A percentile compares a stretch with the other conserved stretches of the same genome.
Evolutionary conservation across 37 sponge, comb jelly and placozoan species (phyloP).

Genomic region (Mnemiopsis leidyi): DNA sequence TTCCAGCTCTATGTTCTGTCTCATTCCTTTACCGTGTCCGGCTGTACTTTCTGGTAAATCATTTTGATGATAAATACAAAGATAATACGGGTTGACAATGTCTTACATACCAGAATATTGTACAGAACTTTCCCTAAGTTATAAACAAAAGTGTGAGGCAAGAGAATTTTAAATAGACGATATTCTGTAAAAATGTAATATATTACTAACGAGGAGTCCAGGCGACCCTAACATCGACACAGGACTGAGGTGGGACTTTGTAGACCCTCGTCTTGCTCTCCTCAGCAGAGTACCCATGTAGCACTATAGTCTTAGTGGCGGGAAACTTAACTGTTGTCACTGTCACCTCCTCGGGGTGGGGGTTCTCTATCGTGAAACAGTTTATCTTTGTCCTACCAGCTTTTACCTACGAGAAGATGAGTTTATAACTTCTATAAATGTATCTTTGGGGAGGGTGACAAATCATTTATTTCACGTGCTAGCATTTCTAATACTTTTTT

Average conservation of each 20-base stretch:
- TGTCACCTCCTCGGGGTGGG: background rate
- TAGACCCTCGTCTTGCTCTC: background rate
- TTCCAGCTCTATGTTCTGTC: background rate
- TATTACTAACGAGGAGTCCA: slow-evolving; percentile 36
- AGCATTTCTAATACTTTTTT: too few species aligned
- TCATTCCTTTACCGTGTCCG: too few species aligned
- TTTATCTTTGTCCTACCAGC: background rate
- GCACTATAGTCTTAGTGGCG: background rate
- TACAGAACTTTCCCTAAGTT: too few species aligned
- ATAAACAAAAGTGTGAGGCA: too few species aligned
- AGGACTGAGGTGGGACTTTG: background rate
- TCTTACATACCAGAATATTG: too few species aligned
- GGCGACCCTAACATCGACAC: slow-evolving; percentile 11
- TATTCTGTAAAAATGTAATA: too few species aligned
- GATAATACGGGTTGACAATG: too few species aligned
- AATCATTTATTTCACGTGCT: too few species aligned
- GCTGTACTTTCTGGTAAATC: too few species aligned
- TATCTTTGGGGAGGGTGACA: too few species aligned
- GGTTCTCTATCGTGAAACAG: slow-evolving; percentile 18
- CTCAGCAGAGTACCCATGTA: slow-evolving; percentile 19
- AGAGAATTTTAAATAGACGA: too few species aligned
- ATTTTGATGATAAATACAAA: too few species aligned
- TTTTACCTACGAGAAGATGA: slow-evolving; percentile 29
- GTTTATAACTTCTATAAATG: background rate
- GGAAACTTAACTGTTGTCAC: background rate